phyloP scores from a whole-genome alignment of 1,140 invertebrate species.

The Bombus confusus region DNA sequence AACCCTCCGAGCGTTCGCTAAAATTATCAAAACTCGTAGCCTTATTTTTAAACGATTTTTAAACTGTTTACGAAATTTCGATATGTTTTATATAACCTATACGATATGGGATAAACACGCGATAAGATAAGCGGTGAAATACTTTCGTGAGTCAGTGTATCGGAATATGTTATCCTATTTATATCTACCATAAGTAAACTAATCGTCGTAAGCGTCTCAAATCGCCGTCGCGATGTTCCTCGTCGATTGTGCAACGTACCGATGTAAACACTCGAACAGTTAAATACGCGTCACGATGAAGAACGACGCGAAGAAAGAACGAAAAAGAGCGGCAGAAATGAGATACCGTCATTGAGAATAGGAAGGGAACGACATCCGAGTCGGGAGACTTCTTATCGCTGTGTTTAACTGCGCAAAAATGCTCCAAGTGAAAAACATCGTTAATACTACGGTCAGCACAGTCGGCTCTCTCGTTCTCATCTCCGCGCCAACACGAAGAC shows the following conservation, averaged over 20 bases:
- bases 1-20: not conserved
- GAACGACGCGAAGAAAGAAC: not conserved
- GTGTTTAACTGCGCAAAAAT: slow-evolving; percentile 58
- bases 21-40: not conserved
- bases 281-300: not conserved
- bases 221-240: not conserved
- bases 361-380: slow-evolving; percentile 65
- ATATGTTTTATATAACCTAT: too few species aligned
- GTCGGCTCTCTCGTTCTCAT: not conserved
- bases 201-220: not conserved
- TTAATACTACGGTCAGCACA: not conserved
- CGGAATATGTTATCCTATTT: too few species aligned
- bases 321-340: not conserved
- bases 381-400: slow-evolving; percentile 53
- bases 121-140: too few species aligned
- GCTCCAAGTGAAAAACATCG: slow-evolving; percentile 47
- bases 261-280: not conserved
- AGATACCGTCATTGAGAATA: slow-evolving; percentile 43
- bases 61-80: too few species aligned
- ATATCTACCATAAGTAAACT: not conserved
- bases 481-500: not conserved
- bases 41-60: too few species aligned
- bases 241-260: not conserved
- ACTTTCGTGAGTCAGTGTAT: too few species aligned
- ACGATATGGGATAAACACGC: too few species aligned